Evolutionary conservation across 2,113 vertebrate species (phyloP), one percentile per base, ranked within the genome.

Genomic region (Oreochromis tanganicae): DNA sequence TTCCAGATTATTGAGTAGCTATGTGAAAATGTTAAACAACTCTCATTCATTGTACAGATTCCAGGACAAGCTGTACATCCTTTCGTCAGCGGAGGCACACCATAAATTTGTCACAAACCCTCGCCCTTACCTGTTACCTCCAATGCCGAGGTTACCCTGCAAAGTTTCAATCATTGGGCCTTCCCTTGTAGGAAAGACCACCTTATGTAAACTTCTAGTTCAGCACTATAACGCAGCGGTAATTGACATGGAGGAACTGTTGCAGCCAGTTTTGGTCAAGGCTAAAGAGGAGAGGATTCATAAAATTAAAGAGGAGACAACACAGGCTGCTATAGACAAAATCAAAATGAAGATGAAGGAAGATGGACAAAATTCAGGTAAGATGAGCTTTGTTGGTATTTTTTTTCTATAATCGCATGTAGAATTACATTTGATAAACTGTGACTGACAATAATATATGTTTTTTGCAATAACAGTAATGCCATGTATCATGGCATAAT

Each of bases 61-160:
- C 91, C 95, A 97, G 96, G 98, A 97, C 95, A 99, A 97, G 96
- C 94, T 99, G 63, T 99, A 98, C 4, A 2, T 97, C 41, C 92
- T 99, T 48, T 98, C 98, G 46, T 97, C 97, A 38, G 88, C 96
- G 88, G 97, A 97, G 82, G 95, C 98, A 61, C 46, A 97, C 78
- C 96, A 95, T 55, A 93, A 93, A 59, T 99, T 99, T 88, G 86
- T 95, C 46, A 55, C 86, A 86, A 99, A 98, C 90, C 99, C 98
- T 46, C 95, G 97, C 12, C 92, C 87, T 32, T 99, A 97, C 89
- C 95, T 99, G n/a, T 95, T 98, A 36, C 97, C 97, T 48, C 98
- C 98, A 27, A 98, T 98, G 97, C 98, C 98, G 6, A 83, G 93
- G 9, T 92, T 96, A 82, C 97, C 98, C 9, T 98, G 97, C 90